Evolutionary conservation across 2,113 vertebrate species (phyloP), one percentile per base, ranked within the genome.

Genomic region (Vanacampus margaritifer): DNA sequence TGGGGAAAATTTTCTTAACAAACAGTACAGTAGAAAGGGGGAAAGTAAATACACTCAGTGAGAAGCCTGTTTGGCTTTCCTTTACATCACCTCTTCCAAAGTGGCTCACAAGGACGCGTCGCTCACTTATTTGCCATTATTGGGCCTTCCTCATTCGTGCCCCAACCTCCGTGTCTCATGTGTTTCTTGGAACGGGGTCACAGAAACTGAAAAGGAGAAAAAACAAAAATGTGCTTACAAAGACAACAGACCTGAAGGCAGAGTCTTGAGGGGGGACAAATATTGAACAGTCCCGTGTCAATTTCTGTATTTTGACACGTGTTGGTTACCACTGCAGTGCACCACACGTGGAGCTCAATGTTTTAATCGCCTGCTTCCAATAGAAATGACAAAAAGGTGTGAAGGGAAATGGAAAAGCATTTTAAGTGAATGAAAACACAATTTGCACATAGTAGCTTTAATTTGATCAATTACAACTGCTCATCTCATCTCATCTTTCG

Each of bases 121-220:
- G 43, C 35, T 26, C 45, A 39, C 64, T 46, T 53, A 48, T 67
- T 54, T 59, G 14, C 64, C 16, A 43, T 19, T 36, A 51, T 35
- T 9, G 24, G 36, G 36, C 3, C 63, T 61, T 54, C 56, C 64
- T 77, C 75, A 36, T 24, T 54, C 26, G 26, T 54, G 32, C 2
- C 21, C 35, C 54, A 32, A 56, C 37, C 1, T 21, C 5, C 4
- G 0, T 16, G 39, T 53, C 35, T 58, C 23, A 46, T 57, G 17
- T 32, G 21, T 32, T 13, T 17, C 32, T 9, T 69, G 54, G 54
- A 72, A 84, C 54, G 63, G 35, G 70, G 64, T 73, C 51, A 72
- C 57, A 63, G 48, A 64, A 69, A 21, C 56, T 41, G 81, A 60
- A 36, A 60, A 37, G 58, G 16, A 28, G 6, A 37, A 37, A 69